Evolutionary conservation across 2,888 invertebrate genomes (phyloP), one percentile per base, ranked within the genome.

Genomic region (Lasioglossum lativentre): DNA sequence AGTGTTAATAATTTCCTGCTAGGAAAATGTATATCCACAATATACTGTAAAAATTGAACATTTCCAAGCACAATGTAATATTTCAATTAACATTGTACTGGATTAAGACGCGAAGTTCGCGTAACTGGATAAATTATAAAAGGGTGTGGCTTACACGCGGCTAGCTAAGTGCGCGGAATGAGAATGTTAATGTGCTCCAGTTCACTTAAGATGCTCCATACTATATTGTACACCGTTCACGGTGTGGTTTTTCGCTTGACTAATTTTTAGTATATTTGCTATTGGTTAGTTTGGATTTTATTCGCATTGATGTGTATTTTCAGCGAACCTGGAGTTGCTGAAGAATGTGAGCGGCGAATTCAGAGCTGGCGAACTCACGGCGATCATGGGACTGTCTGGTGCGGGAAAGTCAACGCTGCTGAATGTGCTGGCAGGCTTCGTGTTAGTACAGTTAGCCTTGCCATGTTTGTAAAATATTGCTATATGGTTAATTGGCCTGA

Each of bases 321-420:
- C 93, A 96, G 96, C 92, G 83, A 94, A 91, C 86, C 94, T 93
- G 90, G 93, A 93, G 83, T 88, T 96, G 75, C 90, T 96, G 79
- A 93, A 94, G 56, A 93, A 94, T 19, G 89, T 96, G n/a, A 96
- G 96, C 89, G 98, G 98, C 0, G 96, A 97, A 86, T 97, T 98
- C 95, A 96, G 96, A 88, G 96, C 97, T 0, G 97, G 98, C 2
- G 97, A 98, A 94, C 95, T 98, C 88, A 97, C 97, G 12, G 98
- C 98, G 78, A 97, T 99, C 91, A 97, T 99, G 96, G 99, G 99
- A 42, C 98, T 98, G 73, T 96, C 98, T 0, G 99, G 99, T 23
- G 98, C 98, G 16, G 98, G 98, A 81, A 99, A 99, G 95, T 98
- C 98, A 87, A 97, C 98, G 3, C 96, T 99, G 85, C 97, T 99